Base-by-base conservation (phyloP, 2,888 invertebrate species). In the Agriopis aurantiaria region DNA sequence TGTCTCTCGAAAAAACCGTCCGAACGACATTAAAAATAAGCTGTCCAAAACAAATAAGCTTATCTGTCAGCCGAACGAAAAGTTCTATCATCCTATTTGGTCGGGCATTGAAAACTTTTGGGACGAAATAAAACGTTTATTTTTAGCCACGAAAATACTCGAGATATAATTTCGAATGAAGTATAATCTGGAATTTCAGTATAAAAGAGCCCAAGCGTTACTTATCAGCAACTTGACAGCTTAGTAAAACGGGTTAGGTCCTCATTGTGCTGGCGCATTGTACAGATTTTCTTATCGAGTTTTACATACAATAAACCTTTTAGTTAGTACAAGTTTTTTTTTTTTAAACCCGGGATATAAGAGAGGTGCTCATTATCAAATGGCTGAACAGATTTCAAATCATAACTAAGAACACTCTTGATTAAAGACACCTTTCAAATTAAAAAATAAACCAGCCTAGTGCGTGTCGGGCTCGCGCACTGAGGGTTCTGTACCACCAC, bases 221-320 rank as follows among this genome's bases (percentile, higher is more conserved):
- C 64, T 68, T 68, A 68, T 68, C 68, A 63, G 58, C 53, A 43
- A 63, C 63, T 63, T 68, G 68, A 68, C 68, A 68, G 68, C 63
- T 58, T 52, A 61, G 61, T 67, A 60, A 68, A 68, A 58, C 17
- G 62, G 62, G 62, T 63, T 68, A 68, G 58, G 63, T 68, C 45
- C n/a, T 10, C 67, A 63, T 68, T 68, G 62, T 68, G 48, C 49
- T 40, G 17, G 56, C 57, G 41, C 49, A 57, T 62, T 56, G 68
- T 56, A 56, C 49, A 56, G 23, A 52, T 62, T 68, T 45, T 52
- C 68, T 62, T 65, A 58, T 60, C 53, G 49, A 55, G 63, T 14
- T 40, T 63, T 40, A 7, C 14, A 11, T 58, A 41, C 3, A 11
- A 17, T 58, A 14, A 23, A 8, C 17, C 17, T 14, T 43, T 57